Evolutionary conservation across 2,113 vertebrate species (phyloP).

Genomic region (Cryptomyrus ogoouensis): DNA sequence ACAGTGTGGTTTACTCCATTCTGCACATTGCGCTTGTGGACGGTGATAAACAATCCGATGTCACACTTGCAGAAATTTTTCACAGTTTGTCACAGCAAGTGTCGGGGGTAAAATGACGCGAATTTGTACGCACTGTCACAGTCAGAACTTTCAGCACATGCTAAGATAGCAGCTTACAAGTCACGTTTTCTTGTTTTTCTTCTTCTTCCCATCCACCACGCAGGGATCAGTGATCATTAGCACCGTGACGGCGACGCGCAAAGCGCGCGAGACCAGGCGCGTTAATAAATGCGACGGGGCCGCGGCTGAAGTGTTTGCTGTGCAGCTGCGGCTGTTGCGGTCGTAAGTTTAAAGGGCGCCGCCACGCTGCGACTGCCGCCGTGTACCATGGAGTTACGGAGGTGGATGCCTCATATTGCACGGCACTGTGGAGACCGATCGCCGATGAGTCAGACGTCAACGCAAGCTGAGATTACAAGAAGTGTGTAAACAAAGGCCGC

Average conservation of each 20-base stretch:
- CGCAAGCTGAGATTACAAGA: constrained; percentile 30
- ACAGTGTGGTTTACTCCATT: not conserved
- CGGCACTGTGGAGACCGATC: constrained; percentile 31
- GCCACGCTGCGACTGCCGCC: constrained; percentile 21
- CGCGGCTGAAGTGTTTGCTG: not conserved
- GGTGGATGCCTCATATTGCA: constrained; percentile 38
- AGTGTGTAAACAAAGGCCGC: constrained; percentile 24
- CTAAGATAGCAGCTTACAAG: not conserved
- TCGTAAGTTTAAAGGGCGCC: not conserved
- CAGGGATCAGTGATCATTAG: not conserved
- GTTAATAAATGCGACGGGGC: not conserved
- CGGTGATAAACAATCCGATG: not conserved
- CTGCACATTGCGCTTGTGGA: not conserved
- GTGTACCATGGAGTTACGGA: constrained; percentile 26
- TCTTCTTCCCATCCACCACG: not conserved
- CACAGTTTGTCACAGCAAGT: constrained; percentile 3
- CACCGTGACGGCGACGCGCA: not conserved
- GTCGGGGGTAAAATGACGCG: constrained; percentile 8
- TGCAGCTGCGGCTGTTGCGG: not conserved
- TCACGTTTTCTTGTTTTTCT: not conserved
- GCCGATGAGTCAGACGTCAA: constrained; percentile 36
- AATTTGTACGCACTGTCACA: not conserved
- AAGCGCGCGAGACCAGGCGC: not conserved
- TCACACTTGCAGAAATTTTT: constrained; percentile 15
- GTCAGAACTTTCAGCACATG: not conserved